Evolutionary conservation across 2,888 invertebrate species (phyloP).

Genomic region (Tetheella fluctuosa): DNA sequence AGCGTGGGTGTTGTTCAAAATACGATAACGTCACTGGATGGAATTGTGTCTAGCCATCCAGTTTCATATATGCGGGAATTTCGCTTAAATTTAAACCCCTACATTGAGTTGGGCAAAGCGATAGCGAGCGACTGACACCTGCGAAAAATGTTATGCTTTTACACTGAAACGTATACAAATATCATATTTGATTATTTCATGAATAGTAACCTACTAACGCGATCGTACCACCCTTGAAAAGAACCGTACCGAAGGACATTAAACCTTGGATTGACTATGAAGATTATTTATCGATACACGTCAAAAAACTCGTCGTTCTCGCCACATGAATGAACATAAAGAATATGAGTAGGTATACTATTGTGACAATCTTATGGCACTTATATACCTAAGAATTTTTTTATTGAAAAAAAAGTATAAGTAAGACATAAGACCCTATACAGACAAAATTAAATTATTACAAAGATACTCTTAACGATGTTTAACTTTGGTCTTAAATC

Average conservation of each 20-base stretch:
- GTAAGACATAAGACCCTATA: no score
- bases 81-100: conserved; percentile 43
- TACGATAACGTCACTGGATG: conserved; percentile 53
- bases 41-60: conserved; percentile 49
- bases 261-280: background rate
- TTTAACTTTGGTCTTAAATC: no score
- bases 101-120: background rate
- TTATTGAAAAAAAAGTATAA: no score
- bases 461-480: no score
- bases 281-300: background rate
- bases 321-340: background rate
- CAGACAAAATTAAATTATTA: no score
- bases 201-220: no score
- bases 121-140: background rate
- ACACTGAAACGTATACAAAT: no score
- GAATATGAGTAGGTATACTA: no score
- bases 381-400: no score
- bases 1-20: conserved; percentile 37
- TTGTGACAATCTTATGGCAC: no score
- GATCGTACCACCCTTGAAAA: no score
- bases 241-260: background rate
- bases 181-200: no score
- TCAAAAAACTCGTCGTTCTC: background rate
- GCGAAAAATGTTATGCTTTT: background rate
- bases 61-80: conserved; percentile 45